Percentiles rank a stretch among this genome's conserved stretches.
Evolutionary conservation across 2,113 vertebrate species (phyloP).

Genomic region (Argyrosomus japonicus): DNA sequence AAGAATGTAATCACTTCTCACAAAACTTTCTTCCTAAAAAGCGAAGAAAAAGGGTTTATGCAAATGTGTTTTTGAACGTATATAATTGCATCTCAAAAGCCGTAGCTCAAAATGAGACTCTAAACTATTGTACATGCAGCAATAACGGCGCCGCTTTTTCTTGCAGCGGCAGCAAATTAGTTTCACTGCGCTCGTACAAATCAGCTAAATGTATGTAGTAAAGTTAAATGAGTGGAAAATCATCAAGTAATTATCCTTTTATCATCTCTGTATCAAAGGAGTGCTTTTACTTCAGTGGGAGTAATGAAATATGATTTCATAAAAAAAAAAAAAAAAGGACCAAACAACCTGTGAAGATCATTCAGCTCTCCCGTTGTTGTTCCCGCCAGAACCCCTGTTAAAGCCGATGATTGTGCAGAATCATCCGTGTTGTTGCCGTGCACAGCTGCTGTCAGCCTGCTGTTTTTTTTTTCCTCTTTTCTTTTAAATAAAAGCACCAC

Average conservation of each 20-base stretch:
- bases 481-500: conserved; percentile 31
- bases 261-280: conserved; percentile 48
- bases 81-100: neutral
- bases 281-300: conserved; percentile 20
- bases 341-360: conserved; percentile 43
- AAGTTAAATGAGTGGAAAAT: conserved; percentile 36
- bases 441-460: conserved; percentile 37
- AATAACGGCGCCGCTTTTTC: neutral
- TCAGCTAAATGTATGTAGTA: conserved; percentile 7
- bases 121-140: neutral
- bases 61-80: conserved; percentile 3
- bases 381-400: conserved; percentile 4
- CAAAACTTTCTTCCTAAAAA: neutral
- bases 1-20: neutral
- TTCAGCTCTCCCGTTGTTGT: conserved; percentile 37
- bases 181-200: neutral
- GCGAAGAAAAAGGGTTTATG: neutral
- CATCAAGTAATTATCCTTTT: conserved; percentile 53
- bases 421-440: neutral
- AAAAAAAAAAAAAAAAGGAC: neutral
- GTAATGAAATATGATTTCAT: conserved; percentile 17
- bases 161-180: neutral
- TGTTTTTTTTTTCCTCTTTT: neutral
- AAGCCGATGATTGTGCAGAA: neutral
- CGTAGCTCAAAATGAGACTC: neutral